Conservation (phyloP, 2,888 invertebrate species). For the Morpho deidamia region DNA sequence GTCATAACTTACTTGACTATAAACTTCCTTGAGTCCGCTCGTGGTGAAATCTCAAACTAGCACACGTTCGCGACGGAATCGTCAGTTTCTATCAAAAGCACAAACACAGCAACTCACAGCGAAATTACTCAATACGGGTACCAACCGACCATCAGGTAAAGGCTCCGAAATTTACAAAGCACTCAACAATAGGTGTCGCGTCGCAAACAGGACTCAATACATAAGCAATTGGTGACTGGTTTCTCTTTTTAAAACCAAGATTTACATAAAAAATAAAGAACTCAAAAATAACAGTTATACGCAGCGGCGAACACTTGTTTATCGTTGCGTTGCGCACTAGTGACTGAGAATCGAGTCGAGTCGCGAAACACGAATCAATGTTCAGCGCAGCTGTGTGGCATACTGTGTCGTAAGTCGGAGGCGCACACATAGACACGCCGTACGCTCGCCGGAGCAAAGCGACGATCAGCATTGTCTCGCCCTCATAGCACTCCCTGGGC, state of each 20-base stretch:
- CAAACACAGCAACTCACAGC: constrained; percentile 71
- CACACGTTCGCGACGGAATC: constrained; percentile 72
- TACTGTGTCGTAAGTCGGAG: constrained; percentile 33
- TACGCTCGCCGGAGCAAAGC: constrained; percentile 28
- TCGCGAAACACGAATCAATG: constrained; percentile 71
- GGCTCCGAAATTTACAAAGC: constrained; percentile 45
- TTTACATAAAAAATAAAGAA: constrained; percentile 54
- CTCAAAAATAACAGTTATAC: constrained; percentile 61
- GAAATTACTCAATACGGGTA: constrained; percentile 72
- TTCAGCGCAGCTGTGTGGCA: constrained; percentile 55
- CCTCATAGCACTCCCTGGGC: constrained; percentile 28
- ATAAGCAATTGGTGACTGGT: constrained; percentile 52
- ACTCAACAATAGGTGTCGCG: constrained; percentile 36
- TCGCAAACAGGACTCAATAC: constrained; percentile 41
- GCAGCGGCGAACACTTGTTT: constrained; percentile 50
- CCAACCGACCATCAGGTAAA: constrained; percentile 44
- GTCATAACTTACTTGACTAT: constrained; percentile 66
- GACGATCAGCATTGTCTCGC: constrained; percentile 45
- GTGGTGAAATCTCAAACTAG: constrained; percentile 75
- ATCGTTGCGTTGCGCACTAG: constrained; percentile 72
- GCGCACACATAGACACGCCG: constrained; percentile 41
- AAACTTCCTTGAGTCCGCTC: constrained; percentile 77
- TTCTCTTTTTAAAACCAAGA: constrained; percentile 46
- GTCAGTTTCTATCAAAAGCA: constrained; percentile 71
- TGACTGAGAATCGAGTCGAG: constrained; percentile 55